A percentile compares a stretch with the other conserved stretches of the same genome.
Conservation (phyloP, 2,888 invertebrate species). For the Mesopsocus fuscifrons region DNA sequence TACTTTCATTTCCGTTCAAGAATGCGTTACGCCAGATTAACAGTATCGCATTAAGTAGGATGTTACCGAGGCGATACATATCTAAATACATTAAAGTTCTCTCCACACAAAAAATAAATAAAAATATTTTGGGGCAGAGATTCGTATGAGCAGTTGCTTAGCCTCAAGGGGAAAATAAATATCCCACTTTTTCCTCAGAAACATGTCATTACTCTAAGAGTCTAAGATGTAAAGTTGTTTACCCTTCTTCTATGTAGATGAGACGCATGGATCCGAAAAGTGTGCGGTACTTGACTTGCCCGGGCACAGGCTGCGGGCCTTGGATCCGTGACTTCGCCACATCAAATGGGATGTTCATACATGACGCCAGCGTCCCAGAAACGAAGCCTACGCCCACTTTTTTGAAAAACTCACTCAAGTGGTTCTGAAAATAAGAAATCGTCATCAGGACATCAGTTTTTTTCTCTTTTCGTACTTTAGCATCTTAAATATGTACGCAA, state of each 20-base stretch:
- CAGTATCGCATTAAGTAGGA: too few relatives aligned
- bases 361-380: conserved; percentile 72
- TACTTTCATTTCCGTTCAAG: too few relatives aligned
- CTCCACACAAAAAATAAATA: too few relatives aligned
- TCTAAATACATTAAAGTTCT: too few relatives aligned
- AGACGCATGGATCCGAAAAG: conserved; percentile 51
- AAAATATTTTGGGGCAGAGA: too few relatives aligned
- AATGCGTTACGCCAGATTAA: too few relatives aligned
- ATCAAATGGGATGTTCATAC: conserved; percentile 86
- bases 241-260: conserved; percentile 82
- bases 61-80: too few relatives aligned
- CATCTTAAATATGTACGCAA: conserved; percentile 9
- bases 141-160: too few relatives aligned
- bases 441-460: conserved; percentile 9
- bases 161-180: too few relatives aligned
- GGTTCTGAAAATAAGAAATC: conserved; percentile 39
- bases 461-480: conserved; percentile 1
- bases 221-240: conserved; percentile 20
- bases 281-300: conserved; percentile 54
- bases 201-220: neutral
- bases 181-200: too few relatives aligned
- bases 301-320: conserved; percentile 63
- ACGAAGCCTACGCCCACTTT: conserved; percentile 70
- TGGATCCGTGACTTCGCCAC: conserved; percentile 92
- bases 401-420: conserved; percentile 44